These are phyloP conservation scores for Cantharis rustica DNA, from an alignment of 2,888 invertebrate genomes.

Conservation along the genomic window DNA sequence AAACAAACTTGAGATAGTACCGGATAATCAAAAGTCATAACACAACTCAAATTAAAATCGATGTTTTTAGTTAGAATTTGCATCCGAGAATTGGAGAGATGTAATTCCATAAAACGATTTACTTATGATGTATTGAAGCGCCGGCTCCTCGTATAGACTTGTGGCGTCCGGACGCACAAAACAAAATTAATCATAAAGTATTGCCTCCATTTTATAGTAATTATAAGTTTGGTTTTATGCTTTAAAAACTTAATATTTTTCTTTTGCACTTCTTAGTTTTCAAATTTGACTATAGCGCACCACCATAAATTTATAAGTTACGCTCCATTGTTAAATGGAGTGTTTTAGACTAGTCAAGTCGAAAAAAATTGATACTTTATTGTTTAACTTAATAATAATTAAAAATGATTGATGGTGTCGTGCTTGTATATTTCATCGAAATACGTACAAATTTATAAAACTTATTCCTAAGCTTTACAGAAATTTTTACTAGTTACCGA, in stretches of 20 bases:
- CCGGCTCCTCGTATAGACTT: conserved; percentile 40
- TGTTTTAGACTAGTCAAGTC: neutral
- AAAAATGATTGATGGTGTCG: neutral
- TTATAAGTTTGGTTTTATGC: conserved; percentile 40
- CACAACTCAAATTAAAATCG: conserved; percentile 40
- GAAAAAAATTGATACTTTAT: neutral
- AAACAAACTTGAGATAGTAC: conserved; percentile 35
- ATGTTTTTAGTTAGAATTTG: conserved; percentile 45
- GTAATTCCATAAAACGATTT: conserved; percentile 46
- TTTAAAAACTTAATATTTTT: conserved; percentile 22
- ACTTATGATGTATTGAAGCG: conserved; percentile 46
- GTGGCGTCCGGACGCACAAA: conserved; percentile 37
- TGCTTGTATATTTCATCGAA: neutral
- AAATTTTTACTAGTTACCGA: no score
- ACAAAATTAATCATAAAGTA: conserved; percentile 40
- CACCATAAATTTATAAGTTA: neutral
- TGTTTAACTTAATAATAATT: neutral
- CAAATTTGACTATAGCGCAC: neutral
- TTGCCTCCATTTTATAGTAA: conserved; percentile 40
- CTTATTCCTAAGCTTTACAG: neutral
- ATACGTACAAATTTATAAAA: neutral
- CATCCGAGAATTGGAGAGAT: conserved; percentile 40
- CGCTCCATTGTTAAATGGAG: neutral
- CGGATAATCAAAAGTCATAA: conserved; percentile 41
- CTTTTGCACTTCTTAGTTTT: conserved; percentile 19